Evolutionary conservation across 2,113 vertebrate species (phyloP).

Genomic region (Oreochromis spilurus): DNA sequence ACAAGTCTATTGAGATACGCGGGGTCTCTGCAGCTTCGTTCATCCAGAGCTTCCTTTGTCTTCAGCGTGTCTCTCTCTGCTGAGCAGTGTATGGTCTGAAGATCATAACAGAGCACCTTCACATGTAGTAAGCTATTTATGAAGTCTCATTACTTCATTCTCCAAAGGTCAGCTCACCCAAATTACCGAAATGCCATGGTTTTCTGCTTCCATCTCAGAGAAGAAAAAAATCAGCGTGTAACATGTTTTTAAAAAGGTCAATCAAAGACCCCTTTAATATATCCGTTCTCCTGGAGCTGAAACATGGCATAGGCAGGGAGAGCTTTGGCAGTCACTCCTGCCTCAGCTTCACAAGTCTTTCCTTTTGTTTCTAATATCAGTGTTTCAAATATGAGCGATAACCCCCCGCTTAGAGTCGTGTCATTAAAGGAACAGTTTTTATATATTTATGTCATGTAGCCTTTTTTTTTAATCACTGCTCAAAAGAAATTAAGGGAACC

Average conservation of each 20-base stretch:
- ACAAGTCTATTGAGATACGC: slow-evolving; percentile 9
- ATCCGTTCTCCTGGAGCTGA: neutral
- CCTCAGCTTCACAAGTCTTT: neutral
- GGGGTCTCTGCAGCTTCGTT: neutral
- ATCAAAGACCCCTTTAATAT: neutral
- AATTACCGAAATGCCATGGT: slow-evolving; percentile 8
- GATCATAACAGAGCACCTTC: neutral
- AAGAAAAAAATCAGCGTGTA: neutral
- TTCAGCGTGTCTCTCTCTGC: neutral
- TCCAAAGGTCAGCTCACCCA: slow-evolving; percentile 7
- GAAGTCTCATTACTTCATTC: neutral
- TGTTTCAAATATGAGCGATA: neutral
- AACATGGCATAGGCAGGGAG: neutral
- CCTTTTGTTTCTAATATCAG: neutral
- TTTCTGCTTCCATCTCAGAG: neutral
- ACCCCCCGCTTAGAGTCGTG: neutral
- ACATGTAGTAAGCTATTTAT: neutral
- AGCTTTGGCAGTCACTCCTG: neutral
- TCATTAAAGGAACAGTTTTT: neutral
- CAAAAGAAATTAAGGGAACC: neutral
- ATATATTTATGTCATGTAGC: neutral
- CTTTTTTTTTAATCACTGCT: neutral
- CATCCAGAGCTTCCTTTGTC: slow-evolving; percentile 15
- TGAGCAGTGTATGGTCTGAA: neutral
- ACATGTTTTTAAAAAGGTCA: neutral